phyloP scores from a whole-genome alignment of 2,797 vertebrate genomes.

The Argyrosomus regius region DNA sequence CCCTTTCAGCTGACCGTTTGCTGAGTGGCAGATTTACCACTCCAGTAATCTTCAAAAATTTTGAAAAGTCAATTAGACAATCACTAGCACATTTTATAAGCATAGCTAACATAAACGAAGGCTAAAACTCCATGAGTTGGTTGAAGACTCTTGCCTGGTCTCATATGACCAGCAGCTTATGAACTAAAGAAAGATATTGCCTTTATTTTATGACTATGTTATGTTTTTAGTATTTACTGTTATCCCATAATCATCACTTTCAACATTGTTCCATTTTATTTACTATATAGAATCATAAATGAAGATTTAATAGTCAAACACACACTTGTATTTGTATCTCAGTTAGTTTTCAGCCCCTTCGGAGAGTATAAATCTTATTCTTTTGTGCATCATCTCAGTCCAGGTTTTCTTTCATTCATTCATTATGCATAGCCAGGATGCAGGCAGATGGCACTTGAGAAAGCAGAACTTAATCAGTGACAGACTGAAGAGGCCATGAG shows the following conservation, averaged over 20 bases:
- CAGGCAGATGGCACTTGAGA: constrained; percentile 66
- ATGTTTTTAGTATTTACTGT: background rate
- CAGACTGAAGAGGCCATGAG: constrained; percentile 54
- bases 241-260: background rate
- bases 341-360: background rate
- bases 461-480: constrained; percentile 64
- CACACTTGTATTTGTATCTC: background rate
- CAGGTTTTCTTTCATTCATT: constrained; percentile 30
- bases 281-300: background rate
- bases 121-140: background rate
- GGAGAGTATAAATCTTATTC: constrained; percentile 4
- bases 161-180: background rate
- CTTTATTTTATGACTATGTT: too few relatives aligned
- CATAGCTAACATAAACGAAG: background rate
- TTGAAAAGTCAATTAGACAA: background rate
- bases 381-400: constrained; percentile 36
- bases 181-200: too few relatives aligned
- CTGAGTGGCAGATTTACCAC: background rate
- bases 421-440: constrained; percentile 31
- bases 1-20: background rate
- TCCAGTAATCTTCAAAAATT: too few relatives aligned
- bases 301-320: constrained; percentile 1
- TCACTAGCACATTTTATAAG: background rate
- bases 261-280: background rate
- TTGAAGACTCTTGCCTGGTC: background rate